A percentile compares a stretch with the other conserved stretches of the same genome.
These are phyloP conservation scores for Hyperoplus immaculatus DNA, from an alignment of 2,797 vertebrate genomes.

Conservation along the genomic window DNA sequence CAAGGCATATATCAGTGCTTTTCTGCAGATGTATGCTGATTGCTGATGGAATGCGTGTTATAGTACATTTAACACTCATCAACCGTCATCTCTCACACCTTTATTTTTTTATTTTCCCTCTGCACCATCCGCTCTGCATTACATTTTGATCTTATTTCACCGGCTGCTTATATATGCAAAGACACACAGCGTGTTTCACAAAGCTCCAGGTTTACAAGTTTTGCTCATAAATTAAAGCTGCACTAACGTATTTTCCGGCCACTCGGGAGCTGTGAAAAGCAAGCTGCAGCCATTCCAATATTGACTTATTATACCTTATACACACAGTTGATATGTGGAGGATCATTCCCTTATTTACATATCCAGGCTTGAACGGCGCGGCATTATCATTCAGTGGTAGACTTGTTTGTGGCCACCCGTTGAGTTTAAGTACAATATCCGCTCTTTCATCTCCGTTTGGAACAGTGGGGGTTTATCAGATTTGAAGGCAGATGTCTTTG, in stretches of 20 bases:
- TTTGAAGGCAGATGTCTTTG: not conserved
- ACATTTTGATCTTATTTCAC: no score
- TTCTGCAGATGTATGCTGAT: not conserved
- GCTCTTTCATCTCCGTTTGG: not conserved
- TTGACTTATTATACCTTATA: conserved; percentile 15
- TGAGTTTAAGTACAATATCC: not conserved
- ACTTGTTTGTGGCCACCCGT: not conserved
- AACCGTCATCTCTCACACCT: conserved; percentile 12
- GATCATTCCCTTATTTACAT: conserved; percentile 15
- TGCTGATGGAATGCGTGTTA: not conserved
- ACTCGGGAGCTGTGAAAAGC: not conserved
- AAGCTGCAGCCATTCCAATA: conserved; percentile 1
- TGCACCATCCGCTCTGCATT: not conserved
- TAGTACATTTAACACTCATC: not conserved
- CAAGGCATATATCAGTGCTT: no score
- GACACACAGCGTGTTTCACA: no score
- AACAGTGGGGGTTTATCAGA: not conserved
- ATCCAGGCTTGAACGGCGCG: not conserved
- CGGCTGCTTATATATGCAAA: no score
- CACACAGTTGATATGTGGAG: conserved; percentile 14
- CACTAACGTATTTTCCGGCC: not conserved
- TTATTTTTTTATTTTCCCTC: conserved; percentile 30
- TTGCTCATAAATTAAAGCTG: conserved; percentile 9
- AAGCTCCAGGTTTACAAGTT: not conserved
- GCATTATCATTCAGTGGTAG: conserved; percentile 7